Evolutionary conservation across 53 echinoderm and acorn worm species (phyloP), one percentile per base, ranked within the genome.

Genomic region (Pentamera pediparva): DNA sequence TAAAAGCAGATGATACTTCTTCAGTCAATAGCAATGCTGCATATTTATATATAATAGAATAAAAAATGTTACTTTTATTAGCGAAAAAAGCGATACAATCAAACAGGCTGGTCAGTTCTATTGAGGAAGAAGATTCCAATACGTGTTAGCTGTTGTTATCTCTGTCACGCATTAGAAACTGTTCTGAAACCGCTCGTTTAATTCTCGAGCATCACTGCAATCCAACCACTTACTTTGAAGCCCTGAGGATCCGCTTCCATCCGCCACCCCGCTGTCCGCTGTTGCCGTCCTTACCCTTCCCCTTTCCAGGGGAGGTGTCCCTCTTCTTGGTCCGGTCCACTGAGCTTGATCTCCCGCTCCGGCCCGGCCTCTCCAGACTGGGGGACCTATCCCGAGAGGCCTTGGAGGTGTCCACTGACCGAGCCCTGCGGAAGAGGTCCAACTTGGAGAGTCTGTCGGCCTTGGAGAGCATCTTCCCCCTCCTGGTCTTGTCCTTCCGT

Each of bases 391-490:
- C 93, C 37, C 86, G 86, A 15, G 79, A 79, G 13, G 52, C 70
- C 53, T 92, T 92, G 19, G 87, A 84, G 43, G 86, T 86, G 45
- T 90, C 93, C 6, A 93, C 93, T 28, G 93, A 93, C 36, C 87
- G 87, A 0, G 93, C 90, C 43, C 93, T 78, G 18, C 82, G 71
- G 76, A 89, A 86, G 27, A 93, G 73, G 56, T 93, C 93, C 20
- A 87, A 73, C 35, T 79, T 84, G 19, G 82, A 73, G 25, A 88
- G 70, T 27, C 82, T 77, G 63, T 85, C 87, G 37, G 85, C 87
- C 47, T 86, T 84, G 54, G 86, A 75, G 36, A 87, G 72, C 71
- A 86, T 84, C 5, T 85, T 84, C 30, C 87, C 85, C 76, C 92
- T 35, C 29, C 92, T 83, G 0, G 87, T 78, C 17, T 81, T 88